phyloP scores from a whole-genome alignment of 1,140 invertebrate genomes.

The Pachyrhynchus sulphureomaculatus region DNA sequence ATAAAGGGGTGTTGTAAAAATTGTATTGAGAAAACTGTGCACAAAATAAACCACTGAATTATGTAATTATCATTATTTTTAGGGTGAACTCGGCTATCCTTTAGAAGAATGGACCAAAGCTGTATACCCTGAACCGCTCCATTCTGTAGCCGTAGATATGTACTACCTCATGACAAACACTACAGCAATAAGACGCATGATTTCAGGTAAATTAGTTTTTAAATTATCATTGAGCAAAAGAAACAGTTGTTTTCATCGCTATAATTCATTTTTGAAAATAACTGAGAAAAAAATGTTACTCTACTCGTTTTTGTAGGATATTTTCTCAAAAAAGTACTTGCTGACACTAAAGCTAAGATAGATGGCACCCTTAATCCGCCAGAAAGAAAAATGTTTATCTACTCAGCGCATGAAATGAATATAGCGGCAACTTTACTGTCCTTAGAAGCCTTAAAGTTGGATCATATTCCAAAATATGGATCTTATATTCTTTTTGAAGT shows the following conservation, averaged over 20 bases:
- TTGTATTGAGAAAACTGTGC: too few relatives aligned
- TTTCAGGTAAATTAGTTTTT: not conserved
- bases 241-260: too few relatives aligned
- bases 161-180: not conserved
- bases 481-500: constrained; percentile 36
- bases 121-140: not conserved
- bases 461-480: constrained; percentile 40
- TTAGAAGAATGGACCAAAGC: not conserved
- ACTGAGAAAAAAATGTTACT: not conserved
- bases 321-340: constrained; percentile 11
- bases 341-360: constrained; percentile 13
- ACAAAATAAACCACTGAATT: too few relatives aligned
- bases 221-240: too few relatives aligned
- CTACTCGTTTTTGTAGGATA: constrained; percentile 6
- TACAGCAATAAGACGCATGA: not conserved
- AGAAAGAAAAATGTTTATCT: constrained; percentile 28
- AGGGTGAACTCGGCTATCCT: not conserved
- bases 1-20: too few relatives aligned
- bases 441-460: constrained; percentile 30
- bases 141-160: not conserved
- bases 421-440: constrained; percentile 26
- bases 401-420: constrained; percentile 37
- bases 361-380: not conserved
- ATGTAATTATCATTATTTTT: too few relatives aligned
- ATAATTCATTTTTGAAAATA: too few relatives aligned